Conservation (phyloP, 2,888 invertebrate species). For the Camptogramma bilineatum region DNA sequence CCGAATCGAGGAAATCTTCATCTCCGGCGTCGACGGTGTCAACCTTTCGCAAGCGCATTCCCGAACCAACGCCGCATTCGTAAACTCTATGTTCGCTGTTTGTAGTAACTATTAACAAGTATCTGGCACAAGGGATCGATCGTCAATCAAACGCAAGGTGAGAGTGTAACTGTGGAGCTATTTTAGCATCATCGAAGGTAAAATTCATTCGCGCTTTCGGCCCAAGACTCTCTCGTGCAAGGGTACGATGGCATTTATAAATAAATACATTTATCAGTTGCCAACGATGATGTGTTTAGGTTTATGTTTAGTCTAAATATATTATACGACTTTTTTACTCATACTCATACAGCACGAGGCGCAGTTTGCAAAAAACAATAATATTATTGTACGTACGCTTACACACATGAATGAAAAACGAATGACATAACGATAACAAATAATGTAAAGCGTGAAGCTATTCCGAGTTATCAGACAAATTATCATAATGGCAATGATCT, state of each 20-base stretch:
- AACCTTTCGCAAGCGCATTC: conserved; percentile 57
- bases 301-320: conserved; percentile 61
- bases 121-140: conserved; percentile 85
- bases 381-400: conserved; percentile 38
- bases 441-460: conserved; percentile 52
- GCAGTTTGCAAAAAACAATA: conserved; percentile 36
- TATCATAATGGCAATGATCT: conserved; percentile 79
- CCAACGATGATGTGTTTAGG: conserved; percentile 64
- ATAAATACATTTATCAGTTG: conserved; percentile 77
- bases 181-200: conserved; percentile 85
- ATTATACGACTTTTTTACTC: conserved; percentile 45
- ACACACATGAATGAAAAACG: conserved; percentile 53
- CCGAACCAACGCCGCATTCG: conserved; percentile 50
- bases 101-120: conserved; percentile 76
- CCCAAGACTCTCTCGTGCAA: conserved; percentile 81
- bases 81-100: conserved; percentile 64
- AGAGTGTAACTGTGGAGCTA: conserved; percentile 82
- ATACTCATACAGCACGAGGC: conserved; percentile 11
- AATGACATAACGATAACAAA: conserved; percentile 48
- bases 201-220: conserved; percentile 83
- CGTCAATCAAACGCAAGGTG: conserved; percentile 86
- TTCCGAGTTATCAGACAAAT: conserved; percentile 59
- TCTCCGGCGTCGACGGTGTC: conserved; percentile 46
- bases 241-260: conserved; percentile 80
- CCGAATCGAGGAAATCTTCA: conserved; percentile 60